A percentile compares a stretch with the other conserved stretches of the same genome.
These are phyloP conservation scores for Glomeris marginata DNA, from an alignment of 2,888 invertebrate species.

Conservation along the genomic window DNA sequence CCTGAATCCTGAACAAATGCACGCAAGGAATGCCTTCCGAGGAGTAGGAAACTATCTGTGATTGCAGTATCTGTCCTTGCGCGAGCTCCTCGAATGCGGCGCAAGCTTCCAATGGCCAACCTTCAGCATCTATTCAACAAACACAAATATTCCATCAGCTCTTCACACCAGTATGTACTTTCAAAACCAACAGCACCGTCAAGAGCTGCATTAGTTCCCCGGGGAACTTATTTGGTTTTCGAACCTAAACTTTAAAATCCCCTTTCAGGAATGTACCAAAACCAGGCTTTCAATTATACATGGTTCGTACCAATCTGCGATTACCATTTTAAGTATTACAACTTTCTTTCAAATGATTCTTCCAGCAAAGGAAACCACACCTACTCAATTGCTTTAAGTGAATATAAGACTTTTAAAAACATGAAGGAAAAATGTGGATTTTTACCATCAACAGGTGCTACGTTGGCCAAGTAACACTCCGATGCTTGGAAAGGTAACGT, in stretches of 20 bases:
- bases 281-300: no score
- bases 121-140: conserved; percentile 25
- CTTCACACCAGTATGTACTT: no score
- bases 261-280: no score
- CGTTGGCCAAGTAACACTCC: conserved; percentile 83
- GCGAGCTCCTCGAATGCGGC: conserved; percentile 63
- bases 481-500: conserved; percentile 92
- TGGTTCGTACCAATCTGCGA: no score
- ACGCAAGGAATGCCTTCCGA: conserved; percentile 63
- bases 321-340: no score
- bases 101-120: conserved; percentile 62
- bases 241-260: no score
- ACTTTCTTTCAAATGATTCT: no score
- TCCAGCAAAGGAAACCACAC: no score
- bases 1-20: conserved; percentile 50
- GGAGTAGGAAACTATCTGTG: conserved; percentile 72
- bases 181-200: no score
- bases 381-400: neutral
- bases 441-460: conserved; percentile 59
- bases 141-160: no score
- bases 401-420: neutral
- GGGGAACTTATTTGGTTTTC: no score
- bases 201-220: no score
- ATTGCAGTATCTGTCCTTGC: conserved; percentile 67
- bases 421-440: conserved; percentile 9